phyloP scores from a whole-genome alignment of 2,888 invertebrate species.

The Eucera pruinosa region DNA sequence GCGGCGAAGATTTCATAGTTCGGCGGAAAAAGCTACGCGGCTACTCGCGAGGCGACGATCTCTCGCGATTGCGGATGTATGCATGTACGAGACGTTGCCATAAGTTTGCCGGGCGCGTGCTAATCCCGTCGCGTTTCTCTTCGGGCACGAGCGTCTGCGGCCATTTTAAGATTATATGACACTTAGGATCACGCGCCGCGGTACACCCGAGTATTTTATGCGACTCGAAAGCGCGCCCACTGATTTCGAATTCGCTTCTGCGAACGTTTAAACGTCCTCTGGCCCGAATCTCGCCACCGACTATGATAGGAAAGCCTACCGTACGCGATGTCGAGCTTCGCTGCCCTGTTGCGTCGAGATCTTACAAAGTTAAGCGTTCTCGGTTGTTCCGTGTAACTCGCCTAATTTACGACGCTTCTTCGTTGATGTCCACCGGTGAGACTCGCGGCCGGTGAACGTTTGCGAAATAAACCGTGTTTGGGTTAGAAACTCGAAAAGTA shows the following conservation, averaged over 20 bases:
- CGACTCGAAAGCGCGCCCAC: conserved; percentile 36
- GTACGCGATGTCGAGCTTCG: no score
- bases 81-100: conserved; percentile 11
- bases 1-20: conserved; percentile 24
- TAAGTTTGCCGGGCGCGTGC: conserved; percentile 41
- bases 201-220: conserved; percentile 13
- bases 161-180: conserved; percentile 50
- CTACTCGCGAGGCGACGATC: conserved; percentile 13
- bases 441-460: background rate
- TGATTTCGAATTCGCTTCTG: conserved; percentile 46
- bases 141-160: conserved; percentile 27
- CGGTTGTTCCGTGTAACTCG: conserved; percentile 5
- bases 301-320: no score
- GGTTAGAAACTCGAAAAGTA: background rate
- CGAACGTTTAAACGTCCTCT: no score
- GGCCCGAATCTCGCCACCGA: no score
- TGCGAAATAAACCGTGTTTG: background rate
- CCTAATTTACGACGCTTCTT: conserved; percentile 9
- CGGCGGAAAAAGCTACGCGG: conserved; percentile 35
- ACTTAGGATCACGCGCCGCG: conserved; percentile 36
- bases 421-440: background rate
- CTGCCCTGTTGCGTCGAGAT: conserved; percentile 1
- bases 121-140: conserved; percentile 54
- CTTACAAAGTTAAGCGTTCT: conserved; percentile 1
- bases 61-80: conserved; percentile 34